Base-by-base conservation (phyloP, 1,140 invertebrate genomes). In the Archivesica marissinica region DNA sequence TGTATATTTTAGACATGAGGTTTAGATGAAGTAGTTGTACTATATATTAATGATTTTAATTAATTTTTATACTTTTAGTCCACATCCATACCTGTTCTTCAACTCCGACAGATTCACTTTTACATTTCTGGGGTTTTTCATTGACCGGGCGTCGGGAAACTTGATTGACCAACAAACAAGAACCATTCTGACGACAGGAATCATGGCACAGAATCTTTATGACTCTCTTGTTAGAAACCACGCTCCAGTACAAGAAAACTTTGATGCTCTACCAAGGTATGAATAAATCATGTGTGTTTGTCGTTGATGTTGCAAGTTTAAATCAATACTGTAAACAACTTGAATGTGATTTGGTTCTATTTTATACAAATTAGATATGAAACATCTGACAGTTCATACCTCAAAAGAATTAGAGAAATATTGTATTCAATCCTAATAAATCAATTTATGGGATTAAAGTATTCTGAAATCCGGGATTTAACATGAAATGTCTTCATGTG, bases 21-120 rank as follows among this genome's bases (percentile, higher is more conserved):
- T n/a, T n/a, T n/a, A n/a, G n/a, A n/a, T n/a, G n/a, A n/a, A n/a
- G n/a, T n/a, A n/a, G n/a, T n/a, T n/a, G n/a, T n/a, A n/a, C n/a
- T n/a, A n/a, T 1, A 33, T 64, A 64, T 30, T 64, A 15, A 64
- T 23, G 25, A 2, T 52, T 28, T 77, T 80, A 25, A 39, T 23
- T 25, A 23, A 70, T 25, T 28, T 79, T 47, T 30, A 41, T 59
- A 23, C 52, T 88, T 89, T 64, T 87, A 93, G 92, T 50, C 89
- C 91, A 11, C 92, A 93, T 89, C 92, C 92, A n/a, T 93, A 93
- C 80, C 76, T 93, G 15, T 93, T 93, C 77, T 93, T 93, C 87
- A 92, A 93, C 82, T 80, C 89, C 30, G 92, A 93, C 77, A 77
- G 82, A 2, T 75, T 90, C 33, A 87, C 90, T 0, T 89, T 93